phyloP scores from a whole-genome alignment of 1,140 invertebrate species.

The Lordiphosa clarofinis region DNA sequence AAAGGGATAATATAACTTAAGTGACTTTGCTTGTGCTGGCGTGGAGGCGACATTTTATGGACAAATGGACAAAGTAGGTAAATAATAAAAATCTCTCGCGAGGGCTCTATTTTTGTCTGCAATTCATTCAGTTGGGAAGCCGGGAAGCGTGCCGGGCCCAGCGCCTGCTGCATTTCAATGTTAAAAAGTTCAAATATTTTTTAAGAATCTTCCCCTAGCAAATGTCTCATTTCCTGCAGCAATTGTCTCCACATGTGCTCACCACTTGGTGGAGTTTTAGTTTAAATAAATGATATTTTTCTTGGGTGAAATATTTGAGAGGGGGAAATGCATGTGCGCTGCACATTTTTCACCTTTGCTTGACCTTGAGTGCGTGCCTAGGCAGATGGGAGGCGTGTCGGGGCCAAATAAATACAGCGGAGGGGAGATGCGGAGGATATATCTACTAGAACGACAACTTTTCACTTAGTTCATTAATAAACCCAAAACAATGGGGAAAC shows the following conservation, averaged over 20 bases:
- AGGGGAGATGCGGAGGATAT: constrained; percentile 1
- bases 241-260: constrained; percentile 64
- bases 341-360: constrained; percentile 68
- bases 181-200: constrained; percentile 76
- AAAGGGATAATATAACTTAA: constrained; percentile 61
- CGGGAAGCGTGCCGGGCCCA: constrained; percentile 56
- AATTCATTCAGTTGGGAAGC: constrained; percentile 59
- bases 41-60: constrained; percentile 18
- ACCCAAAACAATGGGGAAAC: background rate
- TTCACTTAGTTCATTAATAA: constrained; percentile 44
- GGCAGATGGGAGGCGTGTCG: constrained; percentile 15
- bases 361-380: constrained; percentile 66
- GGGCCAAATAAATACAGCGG: too few species aligned
- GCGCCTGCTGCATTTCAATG: constrained; percentile 69
- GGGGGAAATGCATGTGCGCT: constrained; percentile 48
- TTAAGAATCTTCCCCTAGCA: constrained; percentile 45
- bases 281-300: constrained; percentile 61
- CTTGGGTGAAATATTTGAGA: constrained; percentile 17
- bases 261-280: constrained; percentile 44
- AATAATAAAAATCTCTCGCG: constrained; percentile 9
- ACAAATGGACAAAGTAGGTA: constrained; percentile 6
- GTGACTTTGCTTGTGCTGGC: constrained; percentile 49
- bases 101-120: constrained; percentile 67
- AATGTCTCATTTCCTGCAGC: constrained; percentile 74
- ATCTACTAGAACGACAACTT: constrained; percentile 23